phyloP scores from a whole-genome alignment of 2,113 vertebrate species.

The Brachyistius frenatus region DNA sequence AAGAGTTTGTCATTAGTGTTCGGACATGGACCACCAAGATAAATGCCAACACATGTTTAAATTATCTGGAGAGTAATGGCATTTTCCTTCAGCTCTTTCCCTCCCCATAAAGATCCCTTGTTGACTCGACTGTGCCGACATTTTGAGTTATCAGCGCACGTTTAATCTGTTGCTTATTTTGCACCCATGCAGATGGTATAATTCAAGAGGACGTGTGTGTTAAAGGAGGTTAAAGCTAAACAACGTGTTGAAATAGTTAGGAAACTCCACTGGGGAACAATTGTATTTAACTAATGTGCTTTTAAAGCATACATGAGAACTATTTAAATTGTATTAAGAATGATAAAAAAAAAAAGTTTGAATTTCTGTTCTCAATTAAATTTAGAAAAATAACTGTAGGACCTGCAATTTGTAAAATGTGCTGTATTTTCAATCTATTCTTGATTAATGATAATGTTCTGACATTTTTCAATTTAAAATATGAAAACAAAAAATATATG shows the following conservation, averaged over 20 bases:
- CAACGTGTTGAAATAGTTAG: slow-evolving; percentile 6
- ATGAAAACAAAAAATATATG: not conserved
- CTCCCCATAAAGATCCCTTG: slow-evolving; percentile 63
- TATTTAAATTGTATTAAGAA: too few relatives aligned
- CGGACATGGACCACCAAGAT: slow-evolving; percentile 81
- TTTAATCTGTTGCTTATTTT: slow-evolving; percentile 64
- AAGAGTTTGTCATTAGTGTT: slow-evolving; percentile 80
- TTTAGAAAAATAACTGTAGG: too few relatives aligned
- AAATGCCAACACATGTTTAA: slow-evolving; percentile 83
- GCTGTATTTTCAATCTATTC: too few relatives aligned
- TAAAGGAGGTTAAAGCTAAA: slow-evolving; percentile 39
- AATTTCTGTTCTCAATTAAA: not conserved
- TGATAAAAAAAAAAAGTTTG: not conserved
- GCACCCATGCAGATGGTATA: slow-evolving; percentile 16
- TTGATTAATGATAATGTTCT: too few relatives aligned
- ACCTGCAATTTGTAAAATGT: too few relatives aligned
- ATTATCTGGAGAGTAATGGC: slow-evolving; percentile 77
- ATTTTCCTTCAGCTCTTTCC: slow-evolving; percentile 66
- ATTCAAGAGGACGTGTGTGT: slow-evolving; percentile 31
- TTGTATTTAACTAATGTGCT: not conserved
- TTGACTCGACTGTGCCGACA: slow-evolving; percentile 58
- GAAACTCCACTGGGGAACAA: not conserved
- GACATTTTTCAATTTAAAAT: not conserved
- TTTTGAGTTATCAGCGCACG: slow-evolving; percentile 63
- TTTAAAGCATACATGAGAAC: not conserved